Evolutionary conservation across 2,797 vertebrate species (phyloP), one percentile per base, ranked within the genome.

Genomic region (Crocidura indochinensis): DNA sequence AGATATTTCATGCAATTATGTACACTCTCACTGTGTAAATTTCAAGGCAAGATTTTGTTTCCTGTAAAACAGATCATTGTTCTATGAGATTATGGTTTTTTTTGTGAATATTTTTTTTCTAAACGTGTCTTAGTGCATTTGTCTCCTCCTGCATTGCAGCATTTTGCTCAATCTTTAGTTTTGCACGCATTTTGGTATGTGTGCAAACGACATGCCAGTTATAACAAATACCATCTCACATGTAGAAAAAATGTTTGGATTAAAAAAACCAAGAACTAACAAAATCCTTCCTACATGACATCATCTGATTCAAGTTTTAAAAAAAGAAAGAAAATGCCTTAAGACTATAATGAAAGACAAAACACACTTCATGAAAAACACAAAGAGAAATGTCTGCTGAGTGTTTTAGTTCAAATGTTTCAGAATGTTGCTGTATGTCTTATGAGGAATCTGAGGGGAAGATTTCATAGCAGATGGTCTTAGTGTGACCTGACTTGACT

Each of bases 121-220:
- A n/a, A 96, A 97, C 97, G 97, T 98, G 96, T 97, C 97, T 98
- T 98, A 98, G 98, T 98, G 98, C 98, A 98, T 98, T 97, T 97
- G 93, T 98, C 96, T 97, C 97, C 96, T 98, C 98, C 97, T 97
- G 96, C 96, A 95, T 95, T 97, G 97, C 97, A 97, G 97, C 97
- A 97, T 97, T 97, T 97, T 97, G 97, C 97, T 98, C 96, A 97
- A 95, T 97, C 94, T 95, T 98, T 97, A 95, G 97, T 97, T 97
- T 97, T n/a, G n/a, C n/a, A n/a, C n/a, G n/a, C n/a, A n/a, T n/a
- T n/a, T n/a, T n/a, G n/a, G n/a, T n/a, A n/a, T 99, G 99, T 99
- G 99, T 99, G 99, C 98, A 98, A 99, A 98, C 96, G 98, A 98
- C 98, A 98, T 99, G 98, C 98, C 98, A 98, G 98, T 98, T 98